Base-by-base conservation (phyloP, 2,888 invertebrate genomes). In the Epinotia ramella region DNA sequence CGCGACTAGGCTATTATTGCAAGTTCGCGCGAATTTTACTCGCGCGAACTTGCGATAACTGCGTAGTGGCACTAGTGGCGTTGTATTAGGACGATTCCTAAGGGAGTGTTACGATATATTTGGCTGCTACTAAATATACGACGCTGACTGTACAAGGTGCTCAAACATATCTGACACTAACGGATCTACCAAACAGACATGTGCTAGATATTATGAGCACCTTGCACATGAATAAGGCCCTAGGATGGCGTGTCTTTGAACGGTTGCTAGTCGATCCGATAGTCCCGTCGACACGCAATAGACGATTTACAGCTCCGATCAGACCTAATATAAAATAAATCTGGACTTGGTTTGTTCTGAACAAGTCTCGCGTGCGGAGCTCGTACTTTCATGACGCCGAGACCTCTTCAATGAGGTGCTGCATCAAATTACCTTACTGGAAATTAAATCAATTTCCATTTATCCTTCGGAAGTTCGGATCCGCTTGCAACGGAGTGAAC, bases 291-390 rank as follows among this genome's bases (percentile, higher is more conserved):
- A 9, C 33, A 62, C 33, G 62, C 62, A 33, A 9, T n/a, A n/a
- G 1, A n/a, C 53, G n/a, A 53, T 53, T n/a, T 53, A 60, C 60
- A 13, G 60, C 33, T 33, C n/a, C 28, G 60, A 60, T 60, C 60
- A n/a, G 33, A n/a, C 16, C 28, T 16, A 33, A 62, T 33, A 33
- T 16, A 33, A 33, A 33, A n/a, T n/a, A n/a, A n/a, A n/a, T n/a
- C 33, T 33, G 24, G 3, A 33, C 4, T 9, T 16, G 13, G 53
- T n/a, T n/a, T 53, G n/a, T 13, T 13, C 13, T n/a, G n/a, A n/a
- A n/a, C 13, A 46, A 46, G 40, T 40, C 46, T 49, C 49, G 16
- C 53, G 53, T n/a, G 49, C 49, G 16, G 13, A 4, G 53, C 53
- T 53, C 53, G 53, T 53, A 6, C n/a, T n/a, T 6, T n/a, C n/a